phyloP scores from a whole-genome alignment of 2,888 invertebrate species.

The Operophtera brumata region DNA sequence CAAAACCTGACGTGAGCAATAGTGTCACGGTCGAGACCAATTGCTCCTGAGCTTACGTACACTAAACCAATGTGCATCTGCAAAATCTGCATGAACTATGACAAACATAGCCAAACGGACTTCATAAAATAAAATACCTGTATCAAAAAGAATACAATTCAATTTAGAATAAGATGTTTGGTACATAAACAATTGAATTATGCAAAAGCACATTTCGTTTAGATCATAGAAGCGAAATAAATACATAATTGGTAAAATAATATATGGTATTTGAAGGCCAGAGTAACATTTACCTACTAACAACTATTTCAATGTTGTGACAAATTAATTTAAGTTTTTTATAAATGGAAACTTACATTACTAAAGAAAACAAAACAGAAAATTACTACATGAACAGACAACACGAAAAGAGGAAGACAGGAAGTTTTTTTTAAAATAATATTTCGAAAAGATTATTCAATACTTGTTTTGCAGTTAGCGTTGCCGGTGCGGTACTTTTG shows the following conservation, averaged over 20 bases:
- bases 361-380: constrained; percentile 19
- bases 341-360: constrained; percentile 11
- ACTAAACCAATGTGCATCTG: too few relatives aligned
- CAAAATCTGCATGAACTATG: too few relatives aligned
- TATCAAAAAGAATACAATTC: neutral
- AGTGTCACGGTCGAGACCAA: too few relatives aligned
- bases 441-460: too few relatives aligned
- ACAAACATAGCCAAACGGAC: too few relatives aligned
- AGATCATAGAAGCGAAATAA: neutral
- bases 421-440: neutral
- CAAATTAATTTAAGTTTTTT: constrained; percentile 2
- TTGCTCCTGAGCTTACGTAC: too few relatives aligned
- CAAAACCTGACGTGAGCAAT: too few relatives aligned
- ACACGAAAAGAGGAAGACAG: constrained; percentile 22
- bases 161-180: neutral
- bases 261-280: too few relatives aligned
- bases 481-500: too few relatives aligned
- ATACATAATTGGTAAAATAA: neutral
- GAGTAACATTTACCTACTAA: neutral
- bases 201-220: neutral
- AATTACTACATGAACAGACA: constrained; percentile 16
- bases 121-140: too few relatives aligned
- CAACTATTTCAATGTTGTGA: constrained; percentile 1
- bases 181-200: neutral
- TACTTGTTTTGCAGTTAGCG: too few relatives aligned